phyloP scores from a whole-genome alignment of 2,797 vertebrate species.

The Microcaecilia unicolor region DNA sequence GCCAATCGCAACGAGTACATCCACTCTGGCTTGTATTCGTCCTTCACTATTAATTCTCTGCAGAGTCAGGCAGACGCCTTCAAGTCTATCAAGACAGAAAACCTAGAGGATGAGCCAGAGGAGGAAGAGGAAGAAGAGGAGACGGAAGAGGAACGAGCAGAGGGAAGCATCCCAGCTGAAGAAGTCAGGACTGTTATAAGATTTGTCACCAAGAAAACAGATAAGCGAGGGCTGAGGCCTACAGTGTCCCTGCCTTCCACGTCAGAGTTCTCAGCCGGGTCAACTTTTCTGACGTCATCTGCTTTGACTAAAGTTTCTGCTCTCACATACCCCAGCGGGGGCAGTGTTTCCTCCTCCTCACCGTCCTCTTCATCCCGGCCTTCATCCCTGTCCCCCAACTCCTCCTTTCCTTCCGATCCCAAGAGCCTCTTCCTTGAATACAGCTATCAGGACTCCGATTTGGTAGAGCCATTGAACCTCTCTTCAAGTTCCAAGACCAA shows the following conservation, averaged over 20 bases:
- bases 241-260: constrained; percentile 64
- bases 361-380: constrained; percentile 57
- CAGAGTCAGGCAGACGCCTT: constrained; percentile 69
- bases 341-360: constrained; percentile 51
- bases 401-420: constrained; percentile 52
- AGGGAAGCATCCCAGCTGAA: constrained; percentile 55
- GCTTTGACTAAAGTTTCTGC: constrained; percentile 63
- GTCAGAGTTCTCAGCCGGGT: constrained; percentile 48
- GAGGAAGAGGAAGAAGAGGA: constrained; percentile 28
- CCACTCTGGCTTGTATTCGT: constrained; percentile 83
- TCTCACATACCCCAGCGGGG: constrained; percentile 47
- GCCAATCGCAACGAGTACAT: constrained; percentile 78
- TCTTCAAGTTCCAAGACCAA: constrained; percentile 81
- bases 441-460: constrained; percentile 58
- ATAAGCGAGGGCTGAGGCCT: constrained; percentile 59
- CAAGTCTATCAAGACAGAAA: constrained; percentile 70
- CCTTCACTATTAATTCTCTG: constrained; percentile 81
- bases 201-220: constrained; percentile 74
- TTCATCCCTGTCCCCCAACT: constrained; percentile 61
- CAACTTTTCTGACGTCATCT: constrained; percentile 55
- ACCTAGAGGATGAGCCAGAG: constrained; percentile 39
- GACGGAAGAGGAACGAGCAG: constrained; percentile 31
- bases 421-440: constrained; percentile 64
- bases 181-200: constrained; percentile 87
- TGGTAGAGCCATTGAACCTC: constrained; percentile 80